phyloP scores from a whole-genome alignment of 2,113 vertebrate species.

The Jaculus jaculus region DNA sequence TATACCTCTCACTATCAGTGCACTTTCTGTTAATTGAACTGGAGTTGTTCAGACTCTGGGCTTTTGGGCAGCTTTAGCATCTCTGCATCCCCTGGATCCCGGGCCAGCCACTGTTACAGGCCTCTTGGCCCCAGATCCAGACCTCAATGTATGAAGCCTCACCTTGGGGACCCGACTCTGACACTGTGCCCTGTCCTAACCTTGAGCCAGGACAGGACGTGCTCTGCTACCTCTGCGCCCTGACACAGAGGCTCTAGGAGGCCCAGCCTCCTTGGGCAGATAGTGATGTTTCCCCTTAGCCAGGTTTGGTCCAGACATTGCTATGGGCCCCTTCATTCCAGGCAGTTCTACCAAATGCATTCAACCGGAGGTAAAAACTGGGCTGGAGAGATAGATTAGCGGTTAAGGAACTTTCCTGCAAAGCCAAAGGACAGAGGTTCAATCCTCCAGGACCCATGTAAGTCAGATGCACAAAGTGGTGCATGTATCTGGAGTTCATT shows the following conservation, averaged over 20 bases:
- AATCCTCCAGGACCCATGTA: too few species aligned
- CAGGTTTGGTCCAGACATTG: neutral
- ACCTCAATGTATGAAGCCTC: neutral
- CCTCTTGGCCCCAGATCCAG: neutral
- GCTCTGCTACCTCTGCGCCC: neutral
- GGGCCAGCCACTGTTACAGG: neutral
- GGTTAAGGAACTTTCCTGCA: too few species aligned
- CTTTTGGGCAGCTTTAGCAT: neutral
- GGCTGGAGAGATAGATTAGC: too few species aligned
- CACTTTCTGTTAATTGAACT: neutral
- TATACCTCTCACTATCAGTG: neutral
- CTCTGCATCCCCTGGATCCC: neutral
- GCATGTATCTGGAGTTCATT: too few species aligned
- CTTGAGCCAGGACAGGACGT: neutral
- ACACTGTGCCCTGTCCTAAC: neutral
- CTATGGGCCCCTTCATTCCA: accelerated
- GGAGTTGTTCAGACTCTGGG: neutral
- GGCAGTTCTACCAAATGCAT: neutral
- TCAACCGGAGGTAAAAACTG: too few species aligned
- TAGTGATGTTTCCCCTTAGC: neutral
- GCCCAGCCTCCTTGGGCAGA: neutral
- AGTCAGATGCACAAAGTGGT: too few species aligned
- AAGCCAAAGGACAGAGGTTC: too few species aligned
- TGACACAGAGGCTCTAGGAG: neutral
- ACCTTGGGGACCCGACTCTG: neutral